Base-by-base conservation (phyloP, 2,113 vertebrate species). In the Ploceus nigricollis region DNA sequence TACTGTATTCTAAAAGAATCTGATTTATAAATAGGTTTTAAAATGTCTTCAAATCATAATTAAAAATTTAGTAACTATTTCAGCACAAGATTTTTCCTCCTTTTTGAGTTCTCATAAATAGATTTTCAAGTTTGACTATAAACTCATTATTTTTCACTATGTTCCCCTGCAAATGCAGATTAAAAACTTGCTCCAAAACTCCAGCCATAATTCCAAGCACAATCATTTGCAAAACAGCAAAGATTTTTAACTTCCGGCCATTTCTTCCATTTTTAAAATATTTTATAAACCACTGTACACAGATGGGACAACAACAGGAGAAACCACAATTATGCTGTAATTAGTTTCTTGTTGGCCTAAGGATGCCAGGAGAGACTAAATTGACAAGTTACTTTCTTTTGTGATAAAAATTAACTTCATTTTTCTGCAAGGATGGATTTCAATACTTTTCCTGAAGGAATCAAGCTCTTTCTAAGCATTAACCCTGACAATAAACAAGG, bases 361-460 rank as follows among this genome's bases (percentile, higher is more conserved):
- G 69, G 63, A 90, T 39, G 51, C 58, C 71, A 91, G 71, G 51
- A 57, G 58, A 72, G 54, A 33, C 87, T 7, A 69, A 92, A 25
- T 0, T 30, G 18, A 86, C 57, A 77, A 73, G 31, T 78, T 65
- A 39, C 23, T 58, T 94, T 48, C 88, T 80, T 86, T 54, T 70
- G 66, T 80, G 58, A 65, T 86, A 69, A 88, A 88, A 86, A 88
- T 86, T 77, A 88, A 85, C 90, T 88, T 61, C 37, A 45, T 86
- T 90, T 94, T 94, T 86, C 90, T 88, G 79, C 76, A 83, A 83
- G 78, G 66, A 57, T 63, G 58, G 40, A 30, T 90, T 88, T 77
- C 63, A 86, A 22, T 61, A 35, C 45, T 73, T 68, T 60, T 50
- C 71, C 71, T 5, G 3, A 69, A 68, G 83, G 63, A 90, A 92